Conservation (phyloP, 2,888 invertebrate genomes). For the Dinocampus coccinellae region DNA sequence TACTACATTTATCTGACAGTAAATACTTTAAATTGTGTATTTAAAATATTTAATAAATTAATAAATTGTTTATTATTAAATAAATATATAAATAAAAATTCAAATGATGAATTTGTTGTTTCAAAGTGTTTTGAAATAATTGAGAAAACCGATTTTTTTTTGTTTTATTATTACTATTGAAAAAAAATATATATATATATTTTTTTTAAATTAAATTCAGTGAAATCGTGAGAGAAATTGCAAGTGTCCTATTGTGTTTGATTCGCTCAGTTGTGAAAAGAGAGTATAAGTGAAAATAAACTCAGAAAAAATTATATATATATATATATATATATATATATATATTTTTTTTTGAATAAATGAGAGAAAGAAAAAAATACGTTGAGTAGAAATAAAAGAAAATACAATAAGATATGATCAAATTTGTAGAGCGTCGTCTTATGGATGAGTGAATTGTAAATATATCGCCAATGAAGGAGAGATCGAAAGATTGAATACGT, state of each 20-base stretch:
- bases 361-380: background rate
- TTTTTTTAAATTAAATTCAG: conserved; percentile 1
- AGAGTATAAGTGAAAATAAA: conserved; percentile 4
- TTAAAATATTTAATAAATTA: conserved; percentile 7
- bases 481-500: conserved; percentile 23
- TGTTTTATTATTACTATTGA: too few species aligned
- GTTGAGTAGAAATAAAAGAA: background rate
- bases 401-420: conserved; percentile 16
- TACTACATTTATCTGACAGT: conserved; percentile 50
- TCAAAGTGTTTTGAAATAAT: too few species aligned
- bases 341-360: too few species aligned
- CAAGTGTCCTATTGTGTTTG: conserved; percentile 21
- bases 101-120: too few species aligned
- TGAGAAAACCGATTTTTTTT: too few species aligned
- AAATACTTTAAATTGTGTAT: background rate
- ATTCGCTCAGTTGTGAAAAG: conserved; percentile 18
- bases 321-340: conserved; percentile 1
- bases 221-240: conserved; percentile 24
- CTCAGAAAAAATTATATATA: background rate
- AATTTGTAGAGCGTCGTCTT: conserved; percentile 1
- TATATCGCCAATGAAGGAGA: conserved; percentile 7
- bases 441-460: conserved; percentile 20
- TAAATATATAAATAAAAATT: background rate
- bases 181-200: too few species aligned
- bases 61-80: background rate